Percentiles rank a stretch among this genome's conserved stretches.
Conservation (phyloP, 2,113 vertebrate species). For the Hylia prasina region DNA sequence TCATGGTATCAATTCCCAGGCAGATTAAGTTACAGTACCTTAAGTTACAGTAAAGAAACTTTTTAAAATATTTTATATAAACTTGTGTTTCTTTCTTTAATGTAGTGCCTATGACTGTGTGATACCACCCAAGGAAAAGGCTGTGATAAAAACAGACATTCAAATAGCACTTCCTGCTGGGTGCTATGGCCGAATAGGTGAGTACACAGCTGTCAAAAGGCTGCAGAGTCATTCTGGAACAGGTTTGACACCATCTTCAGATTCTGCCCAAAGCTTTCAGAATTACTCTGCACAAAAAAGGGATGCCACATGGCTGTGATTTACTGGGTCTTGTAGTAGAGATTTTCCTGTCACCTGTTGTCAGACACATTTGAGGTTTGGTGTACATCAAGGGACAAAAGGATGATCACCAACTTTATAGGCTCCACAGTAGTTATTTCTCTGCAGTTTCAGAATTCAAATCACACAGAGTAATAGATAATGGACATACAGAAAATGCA, state of each 20-base stretch:
- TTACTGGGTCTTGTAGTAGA: neutral
- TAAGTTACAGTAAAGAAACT: neutral
- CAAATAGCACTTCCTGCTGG: slow-evolving; percentile 90
- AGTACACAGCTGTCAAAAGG: slow-evolving; percentile 51
- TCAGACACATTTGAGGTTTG: neutral
- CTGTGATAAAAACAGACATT: slow-evolving; percentile 92
- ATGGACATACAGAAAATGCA: neutral
- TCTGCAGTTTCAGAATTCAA: neutral
- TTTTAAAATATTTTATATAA: neutral
- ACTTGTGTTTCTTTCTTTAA: neutral
- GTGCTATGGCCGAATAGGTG: slow-evolving; percentile 93
- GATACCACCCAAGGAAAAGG: slow-evolving; percentile 85
- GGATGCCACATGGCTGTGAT: neutral
- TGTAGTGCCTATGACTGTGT: slow-evolving; percentile 89
- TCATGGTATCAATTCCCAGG: neutral
- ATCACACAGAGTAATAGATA: neutral
- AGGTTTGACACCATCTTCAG: neutral
- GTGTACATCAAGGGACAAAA: neutral
- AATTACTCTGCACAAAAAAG: neutral
- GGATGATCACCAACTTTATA: neutral
- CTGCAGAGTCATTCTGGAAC: neutral
- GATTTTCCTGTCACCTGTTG: neutral
- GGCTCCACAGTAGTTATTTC: neutral
- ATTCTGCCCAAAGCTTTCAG: neutral
- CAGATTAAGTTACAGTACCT: neutral